Evolutionary conservation across 2,797 vertebrate species (phyloP), one percentile per base, ranked within the genome.

Genomic region (Alosa sapidissima): DNA sequence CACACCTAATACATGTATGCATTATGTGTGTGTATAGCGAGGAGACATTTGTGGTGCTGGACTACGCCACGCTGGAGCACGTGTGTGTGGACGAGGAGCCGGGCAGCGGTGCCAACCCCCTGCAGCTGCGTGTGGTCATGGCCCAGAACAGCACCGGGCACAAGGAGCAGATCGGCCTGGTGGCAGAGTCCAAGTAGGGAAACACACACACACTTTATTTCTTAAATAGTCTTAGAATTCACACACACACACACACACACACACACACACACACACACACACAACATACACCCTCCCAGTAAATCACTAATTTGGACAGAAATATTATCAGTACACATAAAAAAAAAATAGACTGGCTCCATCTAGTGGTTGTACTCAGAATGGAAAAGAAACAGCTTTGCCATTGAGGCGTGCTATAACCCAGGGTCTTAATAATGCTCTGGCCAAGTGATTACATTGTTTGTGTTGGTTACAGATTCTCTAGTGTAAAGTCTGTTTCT

Each of bases 1-100:
- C 41, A 48, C 21, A 28, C 28, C 28, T 28, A 33, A 16, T 45
- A 72, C 45, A 68, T 21, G 6, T 19, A 28, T 21, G 21, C 21
- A 58, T n/a, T 65, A 9, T 65, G 62, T 68, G 62, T 48, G 55
- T 87, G 41, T 28, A 0, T 91, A 99, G 98, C 0, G 98, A 99
- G 90, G 98, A 99, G 89, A 97, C 95, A 93, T 99, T 97, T 82
- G 78, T 93, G 0, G 98, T 99, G 86, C 94, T 96, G 91, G 97
- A 98, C 92, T 98, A 99, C 0, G 97, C 97, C 88, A 98, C 92
- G 52, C 89, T 96, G 91, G 94, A 97, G 86, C 96, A 98, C 4
- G 84, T 98, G 81, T 93, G 92, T 0, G 97, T 97, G 89, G 94
- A 95, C 85, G 92, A 95, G 49, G 84, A 96, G 68, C 89, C 33